Percentiles rank a stretch among this genome's conserved stretches.
Evolutionary conservation across 2,888 invertebrate species (phyloP).

Genomic region (Polydesmus complanatus): DNA sequence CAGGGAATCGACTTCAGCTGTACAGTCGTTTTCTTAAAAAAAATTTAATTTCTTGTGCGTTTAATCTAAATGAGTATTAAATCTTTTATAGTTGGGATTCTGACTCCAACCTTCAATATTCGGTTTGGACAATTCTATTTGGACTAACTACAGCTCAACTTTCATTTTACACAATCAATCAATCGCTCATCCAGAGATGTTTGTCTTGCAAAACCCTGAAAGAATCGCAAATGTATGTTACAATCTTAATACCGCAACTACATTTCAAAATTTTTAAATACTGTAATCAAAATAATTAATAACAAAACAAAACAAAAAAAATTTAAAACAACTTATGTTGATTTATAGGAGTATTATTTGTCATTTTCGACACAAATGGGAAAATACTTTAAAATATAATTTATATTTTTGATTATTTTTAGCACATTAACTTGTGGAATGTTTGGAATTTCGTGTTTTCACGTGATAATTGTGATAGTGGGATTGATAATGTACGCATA

Average conservation of each 20-base stretch:
- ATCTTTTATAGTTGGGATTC: background rate
- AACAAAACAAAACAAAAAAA: too few species aligned
- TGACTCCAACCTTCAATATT: background rate
- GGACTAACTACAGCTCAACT: background rate
- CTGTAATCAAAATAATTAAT: too few species aligned
- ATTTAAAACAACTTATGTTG: too few species aligned
- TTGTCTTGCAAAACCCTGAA: background rate
- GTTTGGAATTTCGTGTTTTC: background rate
- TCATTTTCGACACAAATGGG: too few species aligned
- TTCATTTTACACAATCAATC: background rate
- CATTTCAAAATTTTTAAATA: too few species aligned
- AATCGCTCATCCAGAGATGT: background rate
- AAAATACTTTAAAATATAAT: too few species aligned
- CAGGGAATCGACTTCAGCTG: background rate
- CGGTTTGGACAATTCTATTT: background rate
- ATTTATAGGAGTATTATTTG: too few species aligned
- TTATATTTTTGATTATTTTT: too few species aligned
- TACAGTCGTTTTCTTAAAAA: background rate
- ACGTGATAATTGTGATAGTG: background rate
- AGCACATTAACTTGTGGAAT: too few species aligned
- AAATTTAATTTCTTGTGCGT: background rate
- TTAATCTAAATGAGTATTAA: too few species aligned
- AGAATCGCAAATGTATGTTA: background rate
- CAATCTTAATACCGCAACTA: too few species aligned
- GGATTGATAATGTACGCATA: constrained; percentile 7